Percentiles rank a stretch among this genome's conserved stretches.
phyloP scores from a whole-genome alignment of 2,113 vertebrate genomes.

The Phaethornis superciliosus region DNA sequence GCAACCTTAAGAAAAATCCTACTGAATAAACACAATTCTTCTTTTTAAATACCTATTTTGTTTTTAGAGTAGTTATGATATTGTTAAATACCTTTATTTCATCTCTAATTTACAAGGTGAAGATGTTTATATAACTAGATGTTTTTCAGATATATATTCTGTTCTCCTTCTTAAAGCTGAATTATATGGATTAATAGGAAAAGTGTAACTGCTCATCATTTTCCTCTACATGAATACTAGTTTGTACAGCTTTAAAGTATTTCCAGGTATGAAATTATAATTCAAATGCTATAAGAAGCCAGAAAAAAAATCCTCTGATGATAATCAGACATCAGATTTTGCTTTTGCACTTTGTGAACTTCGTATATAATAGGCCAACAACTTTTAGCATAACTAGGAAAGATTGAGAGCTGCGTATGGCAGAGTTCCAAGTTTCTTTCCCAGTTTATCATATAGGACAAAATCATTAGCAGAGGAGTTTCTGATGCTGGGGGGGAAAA shows the following conservation, averaged over 20 bases:
- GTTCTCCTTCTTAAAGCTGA: slow-evolving; percentile 42
- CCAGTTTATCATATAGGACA: not conserved
- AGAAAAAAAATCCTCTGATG: not conserved
- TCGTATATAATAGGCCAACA: not conserved
- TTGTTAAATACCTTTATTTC: slow-evolving; percentile 56
- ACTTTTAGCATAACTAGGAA: not conserved
- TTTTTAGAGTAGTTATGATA: not conserved
- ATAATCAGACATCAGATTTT: slow-evolving; percentile 12
- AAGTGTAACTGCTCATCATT: slow-evolving; percentile 14
- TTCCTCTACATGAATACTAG: slow-evolving; percentile 14
- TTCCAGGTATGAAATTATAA: not conserved
- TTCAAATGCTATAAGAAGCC: slow-evolving; percentile 14
- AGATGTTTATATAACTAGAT: slow-evolving; percentile 53
- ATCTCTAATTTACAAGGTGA: slow-evolving; percentile 48
- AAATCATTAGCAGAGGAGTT: not conserved
- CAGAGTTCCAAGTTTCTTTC: not conserved
- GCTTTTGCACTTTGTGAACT: slow-evolving; percentile 52
- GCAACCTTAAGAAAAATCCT: slow-evolving; percentile 8
- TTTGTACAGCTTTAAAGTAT: slow-evolving; percentile 15
- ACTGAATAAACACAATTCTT: slow-evolving; percentile 31
- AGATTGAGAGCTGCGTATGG: not conserved
- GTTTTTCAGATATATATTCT: slow-evolving; percentile 47
- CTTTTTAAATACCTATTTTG: not conserved
- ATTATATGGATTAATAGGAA: slow-evolving; percentile 11
- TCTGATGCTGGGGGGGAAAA: not conserved